Base-by-base conservation (phyloP, 2,113 vertebrate species). In the Chaetorhynchus papuensis region DNA sequence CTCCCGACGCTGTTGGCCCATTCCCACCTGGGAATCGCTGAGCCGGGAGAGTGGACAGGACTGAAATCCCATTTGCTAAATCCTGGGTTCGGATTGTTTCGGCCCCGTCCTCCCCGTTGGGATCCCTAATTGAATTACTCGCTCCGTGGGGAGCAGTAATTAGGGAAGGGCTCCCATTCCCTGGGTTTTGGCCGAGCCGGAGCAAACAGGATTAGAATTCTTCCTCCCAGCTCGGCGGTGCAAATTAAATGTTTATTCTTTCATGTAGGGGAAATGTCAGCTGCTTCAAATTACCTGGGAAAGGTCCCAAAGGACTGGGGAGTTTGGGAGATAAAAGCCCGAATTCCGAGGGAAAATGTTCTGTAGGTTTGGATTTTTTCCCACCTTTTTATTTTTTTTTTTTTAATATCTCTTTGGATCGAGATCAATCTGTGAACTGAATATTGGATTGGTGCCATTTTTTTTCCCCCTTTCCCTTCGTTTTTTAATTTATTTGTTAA, bases 191-290 rank as follows among this genome's bases (percentile, higher is more conserved):
- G n/a, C 64, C 14, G 26, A 47, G 86, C 59, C 17, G 64, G 76
- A 79, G 69, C 92, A 96, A 96, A 97, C 85, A 75, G 95, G 96
- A 97, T 97, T 97, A 96, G 94, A 96, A 94, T 96, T 96, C 82
- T 89, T 97, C 87, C 52, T 83, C 78, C 78, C 33, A 11, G 49
- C 86, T 79, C 60, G 3, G 90, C 68, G 9, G 94, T 92, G 90
- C 95, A 96, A 97, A 97, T 95, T 59, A 96, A 97, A 97, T 97
- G 93, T 97, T 97, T 97, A 13, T 97, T 96, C 96, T 97, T 96
- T 96, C 96, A 84, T 95, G 93, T 41, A 54, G 95, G 94, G 94
- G 89, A 96, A 94, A 77, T 88, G 94, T 97, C 96, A 89, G 92
- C 95, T 93, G 86, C 69, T 96, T 87, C 81, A 87, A 84, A 76